Conservation (phyloP, 2,888 invertebrate genomes). For the Drosophila limbata region DNA sequence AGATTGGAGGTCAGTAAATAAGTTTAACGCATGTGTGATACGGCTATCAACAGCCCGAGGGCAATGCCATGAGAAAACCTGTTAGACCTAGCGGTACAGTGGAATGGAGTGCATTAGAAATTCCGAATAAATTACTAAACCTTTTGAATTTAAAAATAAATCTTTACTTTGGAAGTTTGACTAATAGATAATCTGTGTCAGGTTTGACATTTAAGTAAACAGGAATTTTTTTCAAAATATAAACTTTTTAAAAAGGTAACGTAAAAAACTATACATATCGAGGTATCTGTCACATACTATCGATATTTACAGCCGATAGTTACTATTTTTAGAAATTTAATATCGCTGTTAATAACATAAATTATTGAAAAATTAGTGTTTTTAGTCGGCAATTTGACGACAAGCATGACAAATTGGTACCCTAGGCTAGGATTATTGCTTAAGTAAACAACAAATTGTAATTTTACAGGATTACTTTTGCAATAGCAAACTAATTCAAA, state of each 20-base stretch:
- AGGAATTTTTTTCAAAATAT: background rate
- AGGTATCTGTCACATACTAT: background rate
- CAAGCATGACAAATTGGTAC: too few species aligned
- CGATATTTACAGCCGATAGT: background rate
- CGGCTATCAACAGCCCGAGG: conserved; percentile 6
- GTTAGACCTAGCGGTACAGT: background rate
- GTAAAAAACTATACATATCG: background rate
- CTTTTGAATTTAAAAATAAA: background rate
- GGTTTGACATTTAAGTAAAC: background rate
- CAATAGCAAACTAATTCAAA: background rate
- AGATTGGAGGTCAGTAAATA: conserved; percentile 1
- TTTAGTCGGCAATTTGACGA: too few species aligned
- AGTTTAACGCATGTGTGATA: conserved; percentile 23
- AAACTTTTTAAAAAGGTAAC: background rate
- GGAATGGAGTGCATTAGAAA: background rate
- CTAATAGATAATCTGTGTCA: background rate
- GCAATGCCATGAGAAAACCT: conserved; percentile 19
- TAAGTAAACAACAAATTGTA: background rate
- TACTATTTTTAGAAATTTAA: background rate
- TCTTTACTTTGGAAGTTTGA: background rate
- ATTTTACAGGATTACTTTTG: background rate
- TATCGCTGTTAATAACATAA: background rate
- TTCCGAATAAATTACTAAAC: background rate
- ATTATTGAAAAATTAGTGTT: too few species aligned
- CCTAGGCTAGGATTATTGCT: background rate